These are phyloP conservation scores for Chlorospingus semifuscus DNA, from an alignment of 2,797 vertebrate genomes.

Conservation along the genomic window DNA sequence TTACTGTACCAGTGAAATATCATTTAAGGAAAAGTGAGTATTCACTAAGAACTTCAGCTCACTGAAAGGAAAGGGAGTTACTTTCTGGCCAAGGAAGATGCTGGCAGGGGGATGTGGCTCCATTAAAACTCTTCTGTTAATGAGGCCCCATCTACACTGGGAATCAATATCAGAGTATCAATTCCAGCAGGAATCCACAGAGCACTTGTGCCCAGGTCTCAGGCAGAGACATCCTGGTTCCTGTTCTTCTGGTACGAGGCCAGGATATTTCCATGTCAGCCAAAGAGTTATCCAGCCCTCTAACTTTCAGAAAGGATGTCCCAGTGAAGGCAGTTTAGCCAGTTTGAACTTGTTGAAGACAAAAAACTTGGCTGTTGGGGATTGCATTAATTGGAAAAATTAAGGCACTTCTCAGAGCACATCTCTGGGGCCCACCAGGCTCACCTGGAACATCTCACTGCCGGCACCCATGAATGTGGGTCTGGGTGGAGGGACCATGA, in stretches of 20 bases:
- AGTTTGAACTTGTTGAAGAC: background rate
- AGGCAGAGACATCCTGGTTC: background rate
- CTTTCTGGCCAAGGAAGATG: background rate
- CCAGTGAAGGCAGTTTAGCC: background rate
- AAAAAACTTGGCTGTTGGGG: background rate
- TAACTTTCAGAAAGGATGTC: background rate
- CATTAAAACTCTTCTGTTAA: background rate
- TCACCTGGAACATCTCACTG: background rate
- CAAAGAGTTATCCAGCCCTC: background rate
- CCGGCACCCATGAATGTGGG: background rate
- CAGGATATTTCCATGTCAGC: background rate
- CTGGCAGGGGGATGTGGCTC: background rate
- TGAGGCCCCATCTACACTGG: background rate
- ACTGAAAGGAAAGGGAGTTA: background rate
- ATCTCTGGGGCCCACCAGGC: background rate
- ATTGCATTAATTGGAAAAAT: background rate
- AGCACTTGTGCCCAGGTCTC: background rate
- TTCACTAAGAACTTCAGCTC: background rate
- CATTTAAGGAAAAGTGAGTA: conserved; percentile 20
- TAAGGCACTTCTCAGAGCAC: background rate
- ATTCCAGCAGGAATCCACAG: background rate
- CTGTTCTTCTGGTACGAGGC: background rate
- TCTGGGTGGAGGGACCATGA: background rate
- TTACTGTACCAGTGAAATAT: conserved; percentile 36
- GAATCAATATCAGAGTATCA: background rate